Conservation (phyloP, 2,888 invertebrate genomes). For the Operophtera brumata region DNA sequence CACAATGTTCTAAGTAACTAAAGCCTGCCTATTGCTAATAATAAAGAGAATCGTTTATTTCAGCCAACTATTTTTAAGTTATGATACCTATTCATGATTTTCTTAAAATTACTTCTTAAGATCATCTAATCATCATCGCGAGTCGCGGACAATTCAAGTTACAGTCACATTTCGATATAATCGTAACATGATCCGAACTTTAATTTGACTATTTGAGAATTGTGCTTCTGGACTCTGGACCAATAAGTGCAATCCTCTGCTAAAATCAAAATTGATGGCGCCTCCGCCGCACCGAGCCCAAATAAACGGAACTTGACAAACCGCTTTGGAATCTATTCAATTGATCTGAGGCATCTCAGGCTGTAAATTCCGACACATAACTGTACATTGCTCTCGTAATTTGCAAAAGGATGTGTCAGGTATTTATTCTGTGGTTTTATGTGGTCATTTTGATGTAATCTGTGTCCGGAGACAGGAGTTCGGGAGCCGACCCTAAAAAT, state of each 20-base stretch:
- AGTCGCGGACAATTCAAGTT: too few relatives aligned
- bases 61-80: too few relatives aligned
- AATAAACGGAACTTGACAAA: constrained; percentile 1
- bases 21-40: too few relatives aligned
- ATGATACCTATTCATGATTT: too few relatives aligned
- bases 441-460: not conserved
- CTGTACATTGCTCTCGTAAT: constrained; percentile 15
- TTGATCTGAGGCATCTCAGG: constrained; percentile 6
- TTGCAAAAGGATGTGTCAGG: not conserved
- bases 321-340: constrained; percentile 8
- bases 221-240: too few relatives aligned
- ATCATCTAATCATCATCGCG: too few relatives aligned
- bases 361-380: constrained; percentile 12
- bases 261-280: not conserved
- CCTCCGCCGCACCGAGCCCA: not conserved
- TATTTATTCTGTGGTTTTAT: constrained; percentile 2
- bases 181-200: too few relatives aligned
- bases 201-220: too few relatives aligned
- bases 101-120: too few relatives aligned
- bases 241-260: not conserved
- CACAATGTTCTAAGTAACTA: too few relatives aligned
- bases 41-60: too few relatives aligned
- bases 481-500: constrained; percentile 9
- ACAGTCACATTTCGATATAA: too few relatives aligned
- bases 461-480: constrained; percentile 22